Conservation (phyloP, 35 echinoderm and acorn worm genomes). For the Apostichopus californicus region DNA sequence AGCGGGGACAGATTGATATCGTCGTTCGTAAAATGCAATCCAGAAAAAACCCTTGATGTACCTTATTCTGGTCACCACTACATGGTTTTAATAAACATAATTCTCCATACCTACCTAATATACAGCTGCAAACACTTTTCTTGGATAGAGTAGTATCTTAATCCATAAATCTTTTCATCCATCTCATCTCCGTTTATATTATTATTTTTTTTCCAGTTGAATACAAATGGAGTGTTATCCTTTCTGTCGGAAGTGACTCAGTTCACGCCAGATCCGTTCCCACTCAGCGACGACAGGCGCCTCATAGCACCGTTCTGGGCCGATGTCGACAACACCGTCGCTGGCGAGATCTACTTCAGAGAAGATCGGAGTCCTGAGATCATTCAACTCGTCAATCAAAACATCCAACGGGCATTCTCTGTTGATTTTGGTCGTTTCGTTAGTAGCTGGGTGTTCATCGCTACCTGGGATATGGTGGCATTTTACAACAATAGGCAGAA, state of each 20-base stretch:
- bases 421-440: slow-evolving; percentile 59
- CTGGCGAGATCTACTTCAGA: slow-evolving; percentile 65
- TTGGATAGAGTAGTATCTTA: too few species aligned
- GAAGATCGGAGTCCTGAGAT: slow-evolving; percentile 50
- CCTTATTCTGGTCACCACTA: too few species aligned
- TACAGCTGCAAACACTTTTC: too few species aligned
- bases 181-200: too few species aligned
- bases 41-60: too few species aligned
- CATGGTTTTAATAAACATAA: too few species aligned
- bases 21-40: too few species aligned
- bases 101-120: too few species aligned
- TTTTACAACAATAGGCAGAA: slow-evolving; percentile 57
- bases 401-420: slow-evolving; percentile 69
- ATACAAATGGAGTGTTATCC: slow-evolving; percentile 89
- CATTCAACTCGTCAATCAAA: slow-evolving; percentile 32
- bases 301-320: slow-evolving; percentile 91
- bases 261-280: slow-evolving; percentile 82
- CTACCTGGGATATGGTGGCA: slow-evolving; percentile 80
- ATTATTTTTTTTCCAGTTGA: slow-evolving; percentile 60
- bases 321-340: slow-evolving; percentile 67
- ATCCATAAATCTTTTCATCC: too few species aligned
- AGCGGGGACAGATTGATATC: too few species aligned
- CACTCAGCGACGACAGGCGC: slow-evolving; percentile 68
- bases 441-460: slow-evolving; percentile 70
- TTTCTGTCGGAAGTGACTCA: slow-evolving; percentile 71